Evolutionary conservation across 2,888 invertebrate species (phyloP), one percentile per base, ranked within the genome.

Genomic region (Allacma fusca): DNA sequence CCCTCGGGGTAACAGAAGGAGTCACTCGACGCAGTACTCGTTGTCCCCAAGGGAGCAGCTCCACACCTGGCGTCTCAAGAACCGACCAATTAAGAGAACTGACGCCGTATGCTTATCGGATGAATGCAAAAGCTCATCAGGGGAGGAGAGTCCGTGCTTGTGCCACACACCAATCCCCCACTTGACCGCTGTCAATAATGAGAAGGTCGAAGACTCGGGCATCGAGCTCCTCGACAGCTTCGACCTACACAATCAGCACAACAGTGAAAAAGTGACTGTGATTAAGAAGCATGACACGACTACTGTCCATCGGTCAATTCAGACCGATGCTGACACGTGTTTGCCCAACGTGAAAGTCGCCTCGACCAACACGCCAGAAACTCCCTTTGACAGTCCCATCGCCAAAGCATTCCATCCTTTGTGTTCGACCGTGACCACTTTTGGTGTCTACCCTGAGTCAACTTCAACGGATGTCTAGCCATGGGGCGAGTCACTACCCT

Each of bases 71-170:
- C 67, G 82, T 65, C 78, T 81, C 24, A 80, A 80, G 43, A 81
- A 81, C 21, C 75, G 81, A 26, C 78, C 82, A 24, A 81, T 83
- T 16, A 79, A 81, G 62, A 34, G 83, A 68, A 80, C 81, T 26
- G 81, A 83, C 67, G 82, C 83, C 21, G 75, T 83, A 12, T 82
- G 82, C 75, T 74, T 82, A 65, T 81, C 81, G 9, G 83, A 83
- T 71, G 82, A 83, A 24, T 81, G 75, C 29, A 82, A 82, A 65
- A 81, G 81, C 40, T 81, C 81, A 0, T 75, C 79, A 16, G 70
- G 69, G n/a, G 50, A 26, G 24, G 81, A 80, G 19, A 82, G 81
- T 78, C 83, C 82, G 9, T 76, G 80, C 24, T 75, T 79, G 24
- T 72, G 78, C 73, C 59, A n/a, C 59, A 40, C 40, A 40, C 40